Evolutionary conservation across 2,888 invertebrate species (phyloP), one percentile per base, ranked within the genome.

Genomic region (Caenorhabditis auriculariae): DNA sequence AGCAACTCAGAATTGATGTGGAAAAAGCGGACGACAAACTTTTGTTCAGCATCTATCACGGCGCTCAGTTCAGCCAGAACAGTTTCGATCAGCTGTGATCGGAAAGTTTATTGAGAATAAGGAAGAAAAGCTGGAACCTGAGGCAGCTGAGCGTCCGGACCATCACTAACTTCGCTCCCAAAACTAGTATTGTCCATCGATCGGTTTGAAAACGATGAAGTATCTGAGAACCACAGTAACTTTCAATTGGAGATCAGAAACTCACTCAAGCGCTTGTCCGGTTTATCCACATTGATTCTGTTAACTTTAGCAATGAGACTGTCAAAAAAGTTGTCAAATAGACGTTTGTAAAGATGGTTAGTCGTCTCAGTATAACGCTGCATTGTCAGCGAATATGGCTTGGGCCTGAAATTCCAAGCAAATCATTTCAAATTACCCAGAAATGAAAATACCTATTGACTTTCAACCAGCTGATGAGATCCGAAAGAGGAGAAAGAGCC

Each of bases 1-100:
- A 77, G 32, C 3, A 75, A 48, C 39, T 82, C 82, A 23, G 83
- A 86, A 78, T 89, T 89, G 74, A 92, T 85, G 83, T 91, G 90
- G 82, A 96, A 92, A 85, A 95, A 96, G 61, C 88, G 87, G 19
- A 90, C 88, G 82, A 93, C 94, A 84, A 96, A 96, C 72, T 91
- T 89, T 84, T 95, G 94, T 83, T 96, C 96, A 24, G 91, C 90
- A 68, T 93, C 86, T 81, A 94, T 93, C 53, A 93, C 88, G 3
- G 90, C 90, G 82, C 93, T 93, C 66, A 95, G 86, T 81, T 92
- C 89, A 17, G 89, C 89, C 57, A 98, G 85, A 50, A 93, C 90
- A 83, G 89, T 88, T 82, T 92, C 91, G 56, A 92, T 85, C 48
- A 90, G 86, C 60, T 88, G 63, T 32, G 60, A 37, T 35, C 7